Base-by-base conservation (phyloP, 2,113 vertebrate genomes). In the Pyxicephalus adspersus region DNA sequence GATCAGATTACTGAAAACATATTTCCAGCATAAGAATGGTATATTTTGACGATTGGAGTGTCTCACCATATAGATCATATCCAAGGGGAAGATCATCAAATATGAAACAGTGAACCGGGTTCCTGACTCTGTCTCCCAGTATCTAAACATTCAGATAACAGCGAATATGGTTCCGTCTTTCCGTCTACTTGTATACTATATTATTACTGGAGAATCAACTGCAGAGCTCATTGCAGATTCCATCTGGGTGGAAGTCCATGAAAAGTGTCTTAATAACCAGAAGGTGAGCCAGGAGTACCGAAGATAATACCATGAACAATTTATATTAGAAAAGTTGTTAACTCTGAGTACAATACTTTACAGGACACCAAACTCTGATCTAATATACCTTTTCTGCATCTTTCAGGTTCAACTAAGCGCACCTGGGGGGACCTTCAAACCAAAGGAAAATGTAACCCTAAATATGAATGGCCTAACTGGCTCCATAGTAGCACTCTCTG, bases 171-270 rank as follows among this genome's bases (percentile, higher is more conserved):
- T 94, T 71, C 97, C 96, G 19, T 98, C 96, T 22, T 89, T 94
- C 26, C 92, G 97, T 1, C 89, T 99, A 34, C 72, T 98, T 84
- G 95, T 96, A 77, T 98, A 97, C 85, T 97, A 97, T 87, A 91
- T 98, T 34, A 87, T 96, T 65, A 88, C 57, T 0, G 95, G 92
- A 70, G 95, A 96, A 83, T 83, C 89, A 31, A 90, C 76, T 0
- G 89, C 94, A 0, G 97, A 98, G 86, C 85, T 98, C 80, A 96
- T 98, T 63, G 95, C 96, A 11, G 96, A 98, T 85, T 96, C 96
- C 0, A 82, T 96, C 5, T 98, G 96, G 96, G 82, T 99, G 80
- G 88, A 95, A 0, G 87, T 99, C 73, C 89, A 87, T 73, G 94
- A 90, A 78, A 94, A 92, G 25, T 99, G 97, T 87, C 85, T 94